A percentile compares a stretch with the other conserved stretches of the same genome.
phyloP scores from a whole-genome alignment of 2,888 invertebrate genomes.

The Agrotis ipsilon region DNA sequence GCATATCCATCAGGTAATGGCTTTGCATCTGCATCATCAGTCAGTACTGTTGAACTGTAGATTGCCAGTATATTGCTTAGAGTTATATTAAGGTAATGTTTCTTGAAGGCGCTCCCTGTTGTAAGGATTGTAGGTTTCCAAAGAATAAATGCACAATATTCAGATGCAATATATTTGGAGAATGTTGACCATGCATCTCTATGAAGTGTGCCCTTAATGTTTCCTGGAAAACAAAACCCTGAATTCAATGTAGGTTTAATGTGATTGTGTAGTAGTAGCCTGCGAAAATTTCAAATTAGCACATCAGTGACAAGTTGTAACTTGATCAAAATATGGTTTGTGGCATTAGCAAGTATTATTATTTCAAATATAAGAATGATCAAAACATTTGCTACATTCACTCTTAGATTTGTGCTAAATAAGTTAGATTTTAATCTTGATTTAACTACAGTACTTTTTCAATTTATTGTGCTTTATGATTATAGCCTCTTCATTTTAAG shows the following conservation, averaged over 20 bases:
- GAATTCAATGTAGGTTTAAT: neutral
- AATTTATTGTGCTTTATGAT: too few species aligned
- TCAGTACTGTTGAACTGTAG: constrained; percentile 80
- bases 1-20: constrained; percentile 78
- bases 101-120: constrained; percentile 85
- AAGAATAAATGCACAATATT: constrained; percentile 83
- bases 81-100: constrained; percentile 87
- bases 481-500: too few species aligned
- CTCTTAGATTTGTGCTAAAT: too few species aligned
- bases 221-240: constrained; percentile 74
- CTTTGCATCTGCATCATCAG: constrained; percentile 69
- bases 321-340: too few species aligned
- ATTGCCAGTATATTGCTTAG: constrained; percentile 84
- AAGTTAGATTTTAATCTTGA: too few species aligned
- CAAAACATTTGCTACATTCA: too few species aligned
- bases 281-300: too few species aligned
- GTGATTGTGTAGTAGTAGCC: neutral
- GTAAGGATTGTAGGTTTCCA: constrained; percentile 86
- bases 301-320: too few species aligned
- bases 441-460: too few species aligned
- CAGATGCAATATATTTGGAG: constrained; percentile 83
- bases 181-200: constrained; percentile 88
- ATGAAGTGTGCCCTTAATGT: constrained; percentile 87
- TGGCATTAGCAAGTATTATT: too few species aligned
- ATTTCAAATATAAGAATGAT: too few species aligned